Percentiles rank a stretch among this genome's conserved stretches.
phyloP scores from a whole-genome alignment of 2,888 invertebrate species.

The Hermaeophaga mercurialis region DNA sequence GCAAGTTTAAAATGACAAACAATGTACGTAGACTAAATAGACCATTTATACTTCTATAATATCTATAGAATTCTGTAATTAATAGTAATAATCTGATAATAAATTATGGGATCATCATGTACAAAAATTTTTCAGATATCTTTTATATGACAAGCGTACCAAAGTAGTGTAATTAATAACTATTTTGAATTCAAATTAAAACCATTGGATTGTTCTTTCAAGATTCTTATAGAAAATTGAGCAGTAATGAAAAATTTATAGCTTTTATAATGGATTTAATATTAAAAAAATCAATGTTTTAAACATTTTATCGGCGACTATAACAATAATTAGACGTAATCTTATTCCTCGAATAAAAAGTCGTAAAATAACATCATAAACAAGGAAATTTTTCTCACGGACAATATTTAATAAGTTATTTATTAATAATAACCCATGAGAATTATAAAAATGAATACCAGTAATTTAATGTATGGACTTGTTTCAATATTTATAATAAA shows the following conservation, averaged over 20 bases:
- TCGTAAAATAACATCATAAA: constrained; percentile 3
- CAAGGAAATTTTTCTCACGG: neutral
- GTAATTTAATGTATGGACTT: no score
- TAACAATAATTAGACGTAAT: neutral
- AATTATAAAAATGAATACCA: no score
- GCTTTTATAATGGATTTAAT: neutral
- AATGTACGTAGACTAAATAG: no score
- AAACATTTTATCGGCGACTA: neutral
- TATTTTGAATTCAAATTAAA: neutral
- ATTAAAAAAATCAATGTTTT: neutral
- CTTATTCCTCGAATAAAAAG: neutral
- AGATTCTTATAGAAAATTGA: constrained; percentile 2
- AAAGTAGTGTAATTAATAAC: constrained; percentile 10
- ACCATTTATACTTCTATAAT: no score
- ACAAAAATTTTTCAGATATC: neutral
- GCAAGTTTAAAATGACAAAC: no score
- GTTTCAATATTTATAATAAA: no score
- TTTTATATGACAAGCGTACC: constrained; percentile 17
- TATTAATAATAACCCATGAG: no score
- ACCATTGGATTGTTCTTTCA: neutral
- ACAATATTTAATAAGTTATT: neutral
- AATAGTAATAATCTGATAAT: no score
- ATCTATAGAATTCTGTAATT: no score
- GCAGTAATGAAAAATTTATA: neutral
- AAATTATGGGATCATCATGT: neutral